Evolutionary conservation across 2,113 vertebrate genomes (phyloP).

Genomic region (Planiliza haematocheilus): DNA sequence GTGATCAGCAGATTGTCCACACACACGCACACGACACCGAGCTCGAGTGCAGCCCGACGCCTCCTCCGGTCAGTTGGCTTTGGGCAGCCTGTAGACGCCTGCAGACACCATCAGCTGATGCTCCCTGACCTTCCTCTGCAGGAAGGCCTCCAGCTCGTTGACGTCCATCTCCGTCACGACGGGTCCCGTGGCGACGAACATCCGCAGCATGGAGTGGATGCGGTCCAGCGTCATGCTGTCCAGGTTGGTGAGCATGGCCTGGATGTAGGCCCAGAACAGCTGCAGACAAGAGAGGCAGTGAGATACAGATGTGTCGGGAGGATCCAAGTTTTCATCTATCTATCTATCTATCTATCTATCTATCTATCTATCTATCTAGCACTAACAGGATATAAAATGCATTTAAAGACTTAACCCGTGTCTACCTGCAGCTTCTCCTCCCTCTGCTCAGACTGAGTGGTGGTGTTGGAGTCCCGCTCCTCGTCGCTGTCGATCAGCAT

Average conservation of each 20-base stretch:
- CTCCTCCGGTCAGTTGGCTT: slow-evolving; percentile 74
- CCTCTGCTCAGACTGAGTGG: slow-evolving; percentile 96
- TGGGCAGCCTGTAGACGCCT: slow-evolving; percentile 95
- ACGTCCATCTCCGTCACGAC: slow-evolving; percentile 94
- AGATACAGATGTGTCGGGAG: no score
- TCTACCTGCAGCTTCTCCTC: slow-evolving; percentile 97
- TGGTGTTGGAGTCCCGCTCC: slow-evolving; percentile 96
- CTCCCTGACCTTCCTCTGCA: slow-evolving; percentile 95
- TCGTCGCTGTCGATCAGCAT: slow-evolving; percentile 96
- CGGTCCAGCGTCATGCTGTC: slow-evolving; percentile 96
- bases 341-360: no score
- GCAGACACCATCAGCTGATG: slow-evolving; percentile 91
- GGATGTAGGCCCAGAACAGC: slow-evolving; percentile 99
- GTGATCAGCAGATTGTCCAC: no score
- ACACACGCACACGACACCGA: no score
- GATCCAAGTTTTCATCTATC: no score
- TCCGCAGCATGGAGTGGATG: slow-evolving; percentile 97
- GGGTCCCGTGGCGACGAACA: slow-evolving; percentile 95
- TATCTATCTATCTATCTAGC: no score
- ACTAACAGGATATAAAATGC: no score
- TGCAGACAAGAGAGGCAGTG: slow-evolving; percentile 61
- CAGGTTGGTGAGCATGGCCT: slow-evolving; percentile 98
- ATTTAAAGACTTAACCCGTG: no score
- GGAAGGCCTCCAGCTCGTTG: slow-evolving; percentile 93
- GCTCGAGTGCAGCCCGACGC: background rate